Evolutionary conservation across 2,888 invertebrate genomes (phyloP), one percentile per base, ranked within the genome.

Genomic region (Oscheius sp.): DNA sequence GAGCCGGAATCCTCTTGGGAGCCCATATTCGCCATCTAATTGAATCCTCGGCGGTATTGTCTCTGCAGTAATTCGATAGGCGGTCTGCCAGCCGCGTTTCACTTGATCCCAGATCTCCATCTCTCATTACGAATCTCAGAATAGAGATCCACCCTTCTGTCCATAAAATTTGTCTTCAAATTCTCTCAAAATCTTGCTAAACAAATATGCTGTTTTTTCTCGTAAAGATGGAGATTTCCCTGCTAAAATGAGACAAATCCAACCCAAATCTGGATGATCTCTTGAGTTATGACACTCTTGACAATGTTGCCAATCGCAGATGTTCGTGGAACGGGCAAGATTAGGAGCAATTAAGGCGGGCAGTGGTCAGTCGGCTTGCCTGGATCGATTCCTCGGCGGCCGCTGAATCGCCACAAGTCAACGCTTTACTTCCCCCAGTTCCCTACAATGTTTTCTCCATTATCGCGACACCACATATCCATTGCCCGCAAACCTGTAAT

Each of bases 341-440:
- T 61, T 61, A 61, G 61, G 61, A 61, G 61, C 61, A 61, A 61
- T 61, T 61, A 61, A 61, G 61, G 61, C 61, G 29, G 45, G 61
- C 58, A 55, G 55, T 45, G 61, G 61, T 45, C 61, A 61, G 61
- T 45, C 42, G 61, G 55, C 55, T 34, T 31, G 55, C 17, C 42
- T 45, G 61, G 45, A 61, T 61, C 61, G 61, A 61, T 61, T 42
- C 61, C 61, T 61, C 42, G 61, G 42, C 45, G 61, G 61, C 58
- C 58, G 58, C 58, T 61, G 61, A 61, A 61, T 61, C 61, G 61
- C 61, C 61, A 61, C 45, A 61, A 61, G 61, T 61, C 61, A 61
- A 61, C 61, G 61, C 61, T 61, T 61, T 61, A 61, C 45, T 61
- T 61, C 61, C 61, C 61, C 61, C 61, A 61, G 61, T 61, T 61